Evolutionary conservation across 2,113 vertebrate species (phyloP).

Genomic region (Microcebus murinus): DNA sequence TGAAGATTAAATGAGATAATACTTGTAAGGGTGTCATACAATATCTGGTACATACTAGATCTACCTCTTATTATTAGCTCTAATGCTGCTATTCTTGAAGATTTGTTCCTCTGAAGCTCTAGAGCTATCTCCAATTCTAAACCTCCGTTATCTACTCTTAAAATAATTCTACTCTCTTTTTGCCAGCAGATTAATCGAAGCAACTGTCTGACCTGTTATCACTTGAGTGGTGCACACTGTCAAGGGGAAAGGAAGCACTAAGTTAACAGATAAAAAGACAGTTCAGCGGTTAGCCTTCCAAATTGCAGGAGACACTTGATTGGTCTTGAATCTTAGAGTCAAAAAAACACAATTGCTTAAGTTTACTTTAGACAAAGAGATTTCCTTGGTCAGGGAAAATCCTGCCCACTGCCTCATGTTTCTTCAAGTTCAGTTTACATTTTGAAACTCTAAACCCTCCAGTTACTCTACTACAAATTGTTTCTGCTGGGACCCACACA

Average conservation of each 20-base stretch:
- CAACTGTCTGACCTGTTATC: background rate
- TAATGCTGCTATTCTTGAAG: background rate
- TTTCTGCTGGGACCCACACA: background rate
- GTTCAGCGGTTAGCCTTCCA: constrained; percentile 1
- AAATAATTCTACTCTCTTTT: background rate
- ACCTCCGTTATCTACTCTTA: background rate
- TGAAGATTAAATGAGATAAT: background rate
- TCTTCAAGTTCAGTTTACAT: background rate
- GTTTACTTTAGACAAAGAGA: constrained; percentile 32
- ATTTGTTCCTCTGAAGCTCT: background rate
- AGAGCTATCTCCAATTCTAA: background rate
- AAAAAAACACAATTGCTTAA: constrained; percentile 26
- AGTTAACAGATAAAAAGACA: constrained; percentile 48
- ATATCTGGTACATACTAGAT: background rate
- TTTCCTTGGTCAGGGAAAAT: constrained; percentile 1
- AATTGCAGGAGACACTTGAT: background rate
- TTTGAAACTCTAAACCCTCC: constrained; percentile 13
- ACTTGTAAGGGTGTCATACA: background rate
- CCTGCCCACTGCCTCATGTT: background rate
- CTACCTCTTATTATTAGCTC: background rate
- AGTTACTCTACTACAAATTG: background rate
- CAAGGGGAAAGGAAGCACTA: constrained; percentile 35
- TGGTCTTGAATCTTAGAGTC: constrained; percentile 37
- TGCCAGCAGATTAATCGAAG: background rate
- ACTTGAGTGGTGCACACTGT: background rate